Evolutionary conservation across 1,140 invertebrate species (phyloP).

Genomic region (Drosophila novamexicana): DNA sequence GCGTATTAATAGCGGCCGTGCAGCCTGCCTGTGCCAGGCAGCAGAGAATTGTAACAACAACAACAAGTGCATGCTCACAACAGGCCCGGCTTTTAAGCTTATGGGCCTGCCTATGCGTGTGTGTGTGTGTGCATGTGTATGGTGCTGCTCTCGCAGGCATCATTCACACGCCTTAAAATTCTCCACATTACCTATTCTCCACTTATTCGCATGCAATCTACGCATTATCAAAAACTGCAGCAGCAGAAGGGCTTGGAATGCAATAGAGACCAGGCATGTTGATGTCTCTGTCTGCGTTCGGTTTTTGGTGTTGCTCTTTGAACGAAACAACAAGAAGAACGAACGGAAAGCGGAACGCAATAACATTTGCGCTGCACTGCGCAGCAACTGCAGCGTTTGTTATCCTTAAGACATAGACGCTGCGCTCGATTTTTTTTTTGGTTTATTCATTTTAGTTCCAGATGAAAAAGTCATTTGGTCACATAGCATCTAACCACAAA

Average conservation of each 20-base stretch:
- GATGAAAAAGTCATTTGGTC: not conserved
- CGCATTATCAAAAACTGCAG: conserved; percentile 74
- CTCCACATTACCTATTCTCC: conserved; percentile 32
- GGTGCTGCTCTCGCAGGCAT: conserved; percentile 12
- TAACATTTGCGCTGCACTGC: conserved; percentile 10
- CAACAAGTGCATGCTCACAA: conserved; percentile 34
- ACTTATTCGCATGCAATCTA: conserved; percentile 56
- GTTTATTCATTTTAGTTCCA: not conserved
- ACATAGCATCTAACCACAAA: no score
- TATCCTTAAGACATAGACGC: conserved; percentile 1
- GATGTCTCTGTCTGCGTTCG: conserved; percentile 21
- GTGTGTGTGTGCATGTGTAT: not conserved
- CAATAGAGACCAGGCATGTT: conserved; percentile 18
- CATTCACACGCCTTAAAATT: conserved; percentile 38
- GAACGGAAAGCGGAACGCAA: conserved; percentile 6
- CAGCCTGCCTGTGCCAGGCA: conserved; percentile 18
- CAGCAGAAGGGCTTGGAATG: conserved; percentile 59
- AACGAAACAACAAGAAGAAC: not conserved
- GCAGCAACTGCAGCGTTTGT: conserved; percentile 9
- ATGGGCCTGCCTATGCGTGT: not conserved
- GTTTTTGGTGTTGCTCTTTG: conserved; percentile 18
- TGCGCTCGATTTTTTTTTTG: not conserved
- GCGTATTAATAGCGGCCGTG: conserved; percentile 61
- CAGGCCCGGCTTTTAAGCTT: conserved; percentile 65
- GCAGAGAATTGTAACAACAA: conserved; percentile 21